Evolutionary conservation across 1,140 invertebrate species (phyloP), one percentile per base, ranked within the genome.

Genomic region (Cyclina sinensis): DNA sequence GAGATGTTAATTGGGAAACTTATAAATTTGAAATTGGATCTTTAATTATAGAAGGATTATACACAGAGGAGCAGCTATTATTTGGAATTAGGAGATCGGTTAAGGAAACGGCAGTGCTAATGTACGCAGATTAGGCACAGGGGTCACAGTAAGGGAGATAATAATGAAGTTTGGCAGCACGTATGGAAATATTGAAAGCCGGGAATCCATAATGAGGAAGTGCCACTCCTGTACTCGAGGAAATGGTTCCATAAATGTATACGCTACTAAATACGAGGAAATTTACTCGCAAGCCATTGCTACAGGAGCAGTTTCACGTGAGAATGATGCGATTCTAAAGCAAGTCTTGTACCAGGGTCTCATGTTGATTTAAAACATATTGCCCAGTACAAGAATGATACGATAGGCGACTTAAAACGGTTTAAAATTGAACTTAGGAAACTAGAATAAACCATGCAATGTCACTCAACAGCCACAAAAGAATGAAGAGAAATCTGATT

Each of bases 351-450:
- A 54, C 32, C n/a, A 79, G 57, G 76, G 76, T 5, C 51, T 79
- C 3, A 3, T 18, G 11, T 9, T 16, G 16, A 24, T n/a, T 11
- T 79, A 4, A 79, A 54, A 79, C 12, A 54, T 2, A 7, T 57
- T 11, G 5, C 76, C 30, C 5, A 27, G 9, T 79, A 79, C n/a
- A 79, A 79, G 35, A 54, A 7, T 39, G 76, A 79, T 2, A 54
- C 46, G 27, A 14, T 57, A 5, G 1, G 3, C 1, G 76, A 79
- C 30, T 79, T 54, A 14, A 32, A 79, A n/a, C n/a, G 27, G 30
- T 79, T 79, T 30, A 79, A 79, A 48, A 57, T 57, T 9, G 76
- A 79, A 32, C 7, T 79, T 30, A 30, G 32, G 27, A 30, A 32
- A 9, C n/a, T 12, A 32, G 27, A 30, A 32, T 5, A 30, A 32